phyloP scores from a whole-genome alignment of 2,888 invertebrate species.

The Idaea biselata region DNA sequence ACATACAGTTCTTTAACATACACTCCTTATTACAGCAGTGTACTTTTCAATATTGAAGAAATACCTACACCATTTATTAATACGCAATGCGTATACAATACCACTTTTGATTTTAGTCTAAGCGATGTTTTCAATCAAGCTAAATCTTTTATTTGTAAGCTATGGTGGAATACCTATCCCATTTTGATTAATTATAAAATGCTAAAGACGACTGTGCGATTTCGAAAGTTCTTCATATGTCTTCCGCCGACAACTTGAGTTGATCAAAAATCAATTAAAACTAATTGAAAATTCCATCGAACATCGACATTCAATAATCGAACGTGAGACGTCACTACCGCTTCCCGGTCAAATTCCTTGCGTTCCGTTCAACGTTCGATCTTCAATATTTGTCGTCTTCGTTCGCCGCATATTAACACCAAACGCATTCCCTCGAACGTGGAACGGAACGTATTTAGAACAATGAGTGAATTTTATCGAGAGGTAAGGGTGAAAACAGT shows the following conservation, averaged over 20 bases:
- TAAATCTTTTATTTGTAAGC: not conserved
- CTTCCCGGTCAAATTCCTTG: slow-evolving; percentile 50
- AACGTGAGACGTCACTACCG: slow-evolving; percentile 41
- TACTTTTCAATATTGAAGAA: too few species aligned
- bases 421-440: slow-evolving; percentile 39
- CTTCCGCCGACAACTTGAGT: not conserved
- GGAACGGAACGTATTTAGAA: slow-evolving; percentile 33
- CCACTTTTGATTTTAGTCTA: too few species aligned
- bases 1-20: too few species aligned
- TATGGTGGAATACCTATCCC: not conserved
- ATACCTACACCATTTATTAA: too few species aligned
- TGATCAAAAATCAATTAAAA: slow-evolving; percentile 9
- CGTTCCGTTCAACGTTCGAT: slow-evolving; percentile 43
- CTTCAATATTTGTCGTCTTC: slow-evolving; percentile 54
- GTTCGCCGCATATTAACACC: slow-evolving; percentile 48
- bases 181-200: not conserved
- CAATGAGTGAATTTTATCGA: slow-evolving; percentile 36
- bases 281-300: slow-evolving; percentile 25
- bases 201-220: not conserved
- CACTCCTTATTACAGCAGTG: too few species aligned
- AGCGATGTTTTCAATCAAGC: too few species aligned
- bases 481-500: slow-evolving; percentile 4
- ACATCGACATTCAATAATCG: slow-evolving; percentile 41
- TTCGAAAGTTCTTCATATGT: not conserved
- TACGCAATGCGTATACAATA: too few species aligned